A percentile compares a stretch with the other conserved stretches of the same genome.
Conservation (phyloP, 1,140 invertebrate species). For the Hormaphis cornu region DNA sequence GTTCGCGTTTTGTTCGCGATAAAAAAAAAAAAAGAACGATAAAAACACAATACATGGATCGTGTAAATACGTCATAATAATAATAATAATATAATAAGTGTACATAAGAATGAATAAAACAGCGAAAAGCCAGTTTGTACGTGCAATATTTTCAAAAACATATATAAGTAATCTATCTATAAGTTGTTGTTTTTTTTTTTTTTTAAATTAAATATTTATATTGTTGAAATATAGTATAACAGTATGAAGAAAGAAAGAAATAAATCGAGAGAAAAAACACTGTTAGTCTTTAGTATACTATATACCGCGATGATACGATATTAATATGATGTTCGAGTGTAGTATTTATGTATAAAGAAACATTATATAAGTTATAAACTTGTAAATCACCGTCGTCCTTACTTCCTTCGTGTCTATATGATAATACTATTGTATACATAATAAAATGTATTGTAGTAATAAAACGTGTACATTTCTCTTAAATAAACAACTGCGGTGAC, state of each 20-base stretch:
- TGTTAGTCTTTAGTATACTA: slow-evolving; percentile 14
- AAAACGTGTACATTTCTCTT: slow-evolving; percentile 24
- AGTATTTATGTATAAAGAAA: background rate
- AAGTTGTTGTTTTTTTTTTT: slow-evolving; percentile 29
- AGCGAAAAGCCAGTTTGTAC: slow-evolving; percentile 13
- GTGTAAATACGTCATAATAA: background rate
- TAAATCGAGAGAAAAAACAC: slow-evolving; percentile 1
- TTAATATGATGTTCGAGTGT: background rate
- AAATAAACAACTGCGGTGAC: slow-evolving; percentile 14
- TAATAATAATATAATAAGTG: background rate
- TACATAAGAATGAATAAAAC: background rate
- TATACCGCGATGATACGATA: no score
- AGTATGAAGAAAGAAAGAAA: background rate
- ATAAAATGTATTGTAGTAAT: background rate
- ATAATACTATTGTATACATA: background rate
- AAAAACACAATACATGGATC: background rate
- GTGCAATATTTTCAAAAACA: slow-evolving; percentile 25
- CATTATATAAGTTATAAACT: background rate
- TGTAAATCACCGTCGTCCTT: slow-evolving; percentile 5
- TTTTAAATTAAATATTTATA: slow-evolving; percentile 30
- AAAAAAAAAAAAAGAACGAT: no score
- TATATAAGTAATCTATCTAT: background rate
- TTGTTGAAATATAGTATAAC: slow-evolving; percentile 29
- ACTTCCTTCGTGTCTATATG: slow-evolving; percentile 16
- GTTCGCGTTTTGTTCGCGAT: no score